These are phyloP conservation scores for Spea multiplicata DNA, from an alignment of 2,113 vertebrate genomes.

Conservation along the genomic window DNA sequence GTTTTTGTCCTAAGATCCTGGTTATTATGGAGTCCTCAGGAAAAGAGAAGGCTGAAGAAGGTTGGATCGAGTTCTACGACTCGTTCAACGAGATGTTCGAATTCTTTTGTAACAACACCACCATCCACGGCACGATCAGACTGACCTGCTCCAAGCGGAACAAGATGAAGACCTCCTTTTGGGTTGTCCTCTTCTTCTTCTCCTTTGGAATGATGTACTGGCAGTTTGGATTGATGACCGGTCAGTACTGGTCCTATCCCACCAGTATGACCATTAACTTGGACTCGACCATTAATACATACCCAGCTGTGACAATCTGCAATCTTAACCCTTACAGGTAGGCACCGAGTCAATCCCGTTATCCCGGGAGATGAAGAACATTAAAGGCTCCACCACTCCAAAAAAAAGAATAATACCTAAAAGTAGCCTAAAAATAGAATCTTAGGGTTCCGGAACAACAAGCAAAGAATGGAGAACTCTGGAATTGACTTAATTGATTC, in stretches of 20 bases:
- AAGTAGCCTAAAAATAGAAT: too few relatives aligned
- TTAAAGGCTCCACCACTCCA: too few relatives aligned
- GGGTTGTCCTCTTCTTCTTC: constrained; percentile 60
- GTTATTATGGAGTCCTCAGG: constrained; percentile 19
- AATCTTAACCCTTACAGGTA: constrained; percentile 62
- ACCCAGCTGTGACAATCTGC: constrained; percentile 65
- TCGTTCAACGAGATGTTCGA: constrained; percentile 66
- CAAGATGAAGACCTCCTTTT: constrained; percentile 56
- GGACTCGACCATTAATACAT: constrained; percentile 56
- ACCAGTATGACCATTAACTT: constrained; percentile 54
- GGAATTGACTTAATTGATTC: too few relatives aligned
- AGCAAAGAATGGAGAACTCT: too few relatives aligned
- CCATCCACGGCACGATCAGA: constrained; percentile 63
- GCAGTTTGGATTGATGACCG: constrained; percentile 59
- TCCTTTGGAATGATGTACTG: constrained; percentile 61
- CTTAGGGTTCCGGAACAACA: too few relatives aligned
- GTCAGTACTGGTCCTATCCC: constrained; percentile 59
- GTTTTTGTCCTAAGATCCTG: neutral
- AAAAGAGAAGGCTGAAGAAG: neutral
- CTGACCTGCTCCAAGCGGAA: constrained; percentile 58
- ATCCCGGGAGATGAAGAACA: too few relatives aligned
- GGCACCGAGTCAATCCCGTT: neutral
- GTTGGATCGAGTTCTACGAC: constrained; percentile 57
- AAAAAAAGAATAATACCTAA: too few relatives aligned
- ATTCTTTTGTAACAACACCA: constrained; percentile 67